Evolutionary conservation across 2,888 invertebrate species (phyloP).

Genomic region (Lydus trimaculatus): DNA sequence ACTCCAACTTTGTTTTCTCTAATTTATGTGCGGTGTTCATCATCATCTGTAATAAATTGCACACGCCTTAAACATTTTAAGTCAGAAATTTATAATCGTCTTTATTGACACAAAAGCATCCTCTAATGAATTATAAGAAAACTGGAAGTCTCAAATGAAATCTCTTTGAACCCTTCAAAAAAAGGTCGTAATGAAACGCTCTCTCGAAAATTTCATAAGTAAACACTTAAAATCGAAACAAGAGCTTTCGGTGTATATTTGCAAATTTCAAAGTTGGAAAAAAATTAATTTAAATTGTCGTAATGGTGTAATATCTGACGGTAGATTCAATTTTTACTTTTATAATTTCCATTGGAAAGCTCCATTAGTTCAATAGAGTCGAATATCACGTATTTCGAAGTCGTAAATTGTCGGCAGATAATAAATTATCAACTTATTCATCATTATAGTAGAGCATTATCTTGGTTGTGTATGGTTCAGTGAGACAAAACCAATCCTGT

Average conservation of each 20-base stretch:
- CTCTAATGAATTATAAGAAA: conserved; percentile 30
- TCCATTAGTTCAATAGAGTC: too few species aligned
- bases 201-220: conserved; percentile 30
- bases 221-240: conserved; percentile 36
- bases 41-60: not conserved
- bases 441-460: too few species aligned
- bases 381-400: not conserved
- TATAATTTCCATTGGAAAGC: too few species aligned
- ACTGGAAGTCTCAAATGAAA: conserved; percentile 25
- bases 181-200: not conserved
- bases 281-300: not conserved
- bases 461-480: conserved; percentile 18
- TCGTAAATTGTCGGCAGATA: conserved; percentile 23
- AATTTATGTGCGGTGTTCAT: too few species aligned
- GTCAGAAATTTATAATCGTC: not conserved
- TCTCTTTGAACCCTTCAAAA: conserved; percentile 11
- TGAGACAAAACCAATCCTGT: conserved; percentile 40
- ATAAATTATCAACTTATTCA: conserved; percentile 37
- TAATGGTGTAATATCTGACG: not conserved
- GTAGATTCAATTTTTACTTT: too few species aligned
- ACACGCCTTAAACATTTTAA: not conserved
- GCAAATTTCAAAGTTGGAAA: not conserved
- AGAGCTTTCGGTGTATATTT: not conserved
- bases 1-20: too few species aligned
- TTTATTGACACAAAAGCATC: conserved; percentile 10